Conservation (phyloP, 2,113 vertebrate species). For the Sinocyclocheilus anshuiensis region DNA sequence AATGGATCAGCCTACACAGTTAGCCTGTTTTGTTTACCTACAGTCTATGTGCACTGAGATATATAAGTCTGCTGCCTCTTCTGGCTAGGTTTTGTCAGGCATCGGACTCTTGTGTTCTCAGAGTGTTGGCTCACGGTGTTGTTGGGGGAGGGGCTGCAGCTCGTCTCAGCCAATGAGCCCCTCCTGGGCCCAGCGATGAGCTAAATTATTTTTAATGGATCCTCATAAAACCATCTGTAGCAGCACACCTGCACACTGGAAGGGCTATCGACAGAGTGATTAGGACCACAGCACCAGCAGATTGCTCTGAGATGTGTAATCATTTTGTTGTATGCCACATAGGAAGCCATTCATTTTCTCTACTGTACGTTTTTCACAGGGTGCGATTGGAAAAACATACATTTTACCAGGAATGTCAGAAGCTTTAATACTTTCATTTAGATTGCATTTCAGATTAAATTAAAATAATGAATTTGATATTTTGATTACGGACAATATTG, state of each 20-base stretch:
- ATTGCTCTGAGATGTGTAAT: constrained; percentile 79
- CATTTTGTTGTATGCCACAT: constrained; percentile 77
- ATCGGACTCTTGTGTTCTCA: constrained; percentile 57
- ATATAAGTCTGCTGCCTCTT: constrained; percentile 1
- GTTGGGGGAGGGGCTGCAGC: constrained; percentile 54
- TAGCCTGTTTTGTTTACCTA: neutral
- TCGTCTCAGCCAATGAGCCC: constrained; percentile 66
- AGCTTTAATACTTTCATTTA: neutral
- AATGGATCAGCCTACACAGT: neutral
- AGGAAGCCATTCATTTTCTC: constrained; percentile 59
- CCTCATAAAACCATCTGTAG: constrained; percentile 83
- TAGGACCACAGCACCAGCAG: constrained; percentile 75
- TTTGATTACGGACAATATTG: neutral
- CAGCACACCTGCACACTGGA: constrained; percentile 77
- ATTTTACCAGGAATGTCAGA: neutral
- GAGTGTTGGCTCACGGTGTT: constrained; percentile 63
- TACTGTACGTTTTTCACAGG: constrained; percentile 22
- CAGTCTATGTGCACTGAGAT: neutral
- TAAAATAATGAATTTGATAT: neutral
- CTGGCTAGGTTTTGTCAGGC: constrained; percentile 6
- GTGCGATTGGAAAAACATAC: neutral
- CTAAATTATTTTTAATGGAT: constrained; percentile 83
- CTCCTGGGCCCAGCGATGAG: constrained; percentile 75
- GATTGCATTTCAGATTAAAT: neutral
- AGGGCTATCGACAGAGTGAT: constrained; percentile 79